Conservation (phyloP, 1,140 invertebrate genomes). For the Pseudomyrmex dendroicus region DNA sequence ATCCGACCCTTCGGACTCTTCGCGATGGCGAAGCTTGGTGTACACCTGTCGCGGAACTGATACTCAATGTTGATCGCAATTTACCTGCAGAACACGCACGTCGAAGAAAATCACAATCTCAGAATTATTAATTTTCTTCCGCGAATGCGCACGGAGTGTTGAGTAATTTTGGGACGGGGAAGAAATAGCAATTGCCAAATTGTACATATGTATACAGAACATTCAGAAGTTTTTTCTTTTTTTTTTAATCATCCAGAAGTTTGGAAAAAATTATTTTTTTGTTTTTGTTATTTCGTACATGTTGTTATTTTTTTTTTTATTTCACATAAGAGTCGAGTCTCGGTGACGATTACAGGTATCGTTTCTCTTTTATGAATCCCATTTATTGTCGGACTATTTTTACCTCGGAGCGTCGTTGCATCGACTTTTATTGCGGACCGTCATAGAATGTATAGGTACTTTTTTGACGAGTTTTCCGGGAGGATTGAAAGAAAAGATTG, state of each 20-base stretch:
- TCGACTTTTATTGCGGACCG: slow-evolving; percentile 64
- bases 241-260: no score
- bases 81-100: background rate
- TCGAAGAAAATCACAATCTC: background rate
- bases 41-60: slow-evolving; percentile 1
- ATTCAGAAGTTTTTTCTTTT: no score
- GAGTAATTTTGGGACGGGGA: no score
- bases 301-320: no score
- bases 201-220: no score
- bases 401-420: background rate
- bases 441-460: slow-evolving; percentile 65
- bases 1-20: slow-evolving; percentile 30
- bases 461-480: slow-evolving; percentile 73
- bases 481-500: slow-evolving; percentile 5
- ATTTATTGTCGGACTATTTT: background rate
- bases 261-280: no score
- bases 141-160: no score
- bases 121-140: no score
- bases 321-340: no score
- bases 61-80: background rate
- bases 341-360: background rate
- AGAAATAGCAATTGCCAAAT: no score
- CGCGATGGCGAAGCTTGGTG: background rate
- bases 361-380: background rate
- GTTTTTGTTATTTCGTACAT: no score